These are phyloP conservation scores for Lamellibrachia columna DNA, from an alignment of 2,888 invertebrate species.

Conservation along the genomic window DNA sequence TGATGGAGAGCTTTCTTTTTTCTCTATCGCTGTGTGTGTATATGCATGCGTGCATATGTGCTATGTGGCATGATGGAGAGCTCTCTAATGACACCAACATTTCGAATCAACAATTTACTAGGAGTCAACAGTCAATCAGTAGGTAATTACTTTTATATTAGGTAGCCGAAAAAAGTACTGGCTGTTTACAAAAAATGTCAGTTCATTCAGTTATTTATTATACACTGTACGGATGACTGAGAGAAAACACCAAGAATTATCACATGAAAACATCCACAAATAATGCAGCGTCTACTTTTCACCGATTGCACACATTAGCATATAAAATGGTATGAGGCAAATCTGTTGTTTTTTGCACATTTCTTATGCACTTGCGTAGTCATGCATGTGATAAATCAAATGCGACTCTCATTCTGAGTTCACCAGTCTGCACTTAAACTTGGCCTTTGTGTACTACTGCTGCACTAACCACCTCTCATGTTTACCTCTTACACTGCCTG, in stretches of 20 bases:
- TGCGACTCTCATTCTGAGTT: background rate
- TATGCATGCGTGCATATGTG: too few relatives aligned
- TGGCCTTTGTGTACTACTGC: background rate
- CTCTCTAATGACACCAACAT: too few relatives aligned
- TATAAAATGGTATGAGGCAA: background rate
- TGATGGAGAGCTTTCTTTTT: too few relatives aligned
- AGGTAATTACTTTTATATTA: too few relatives aligned
- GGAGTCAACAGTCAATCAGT: too few relatives aligned
- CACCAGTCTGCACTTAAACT: background rate
- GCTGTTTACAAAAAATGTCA: too few relatives aligned
- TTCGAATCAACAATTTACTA: too few relatives aligned
- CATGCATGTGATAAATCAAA: background rate
- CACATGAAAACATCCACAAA: background rate
- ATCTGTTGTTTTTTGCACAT: background rate
- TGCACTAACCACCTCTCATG: background rate
- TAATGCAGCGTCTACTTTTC: background rate
- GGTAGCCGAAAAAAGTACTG: too few relatives aligned
- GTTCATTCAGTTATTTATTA: too few relatives aligned
- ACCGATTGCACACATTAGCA: background rate
- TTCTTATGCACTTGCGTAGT: background rate
- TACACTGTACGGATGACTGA: too few relatives aligned
- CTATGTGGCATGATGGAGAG: too few relatives aligned
- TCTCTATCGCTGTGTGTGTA: too few relatives aligned
- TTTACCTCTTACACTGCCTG: background rate
- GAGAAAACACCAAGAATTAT: background rate